phyloP scores from a whole-genome alignment of 1,140 invertebrate genomes.

The Acromyrmex charruanus region DNA sequence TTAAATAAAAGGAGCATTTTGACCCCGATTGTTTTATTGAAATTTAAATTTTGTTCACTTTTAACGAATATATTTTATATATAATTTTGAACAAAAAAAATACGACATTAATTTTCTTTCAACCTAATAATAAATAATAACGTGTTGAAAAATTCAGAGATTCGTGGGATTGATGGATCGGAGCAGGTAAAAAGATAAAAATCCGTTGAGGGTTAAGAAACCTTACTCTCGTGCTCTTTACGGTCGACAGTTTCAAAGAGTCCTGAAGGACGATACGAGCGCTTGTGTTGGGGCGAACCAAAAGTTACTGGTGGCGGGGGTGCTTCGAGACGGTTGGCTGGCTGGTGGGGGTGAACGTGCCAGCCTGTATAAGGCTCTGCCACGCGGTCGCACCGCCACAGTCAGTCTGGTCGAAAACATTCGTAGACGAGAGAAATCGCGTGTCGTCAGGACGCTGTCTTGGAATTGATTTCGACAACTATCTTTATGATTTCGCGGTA shows the following conservation, averaged over 20 bases:
- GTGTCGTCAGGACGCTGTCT: not conserved
- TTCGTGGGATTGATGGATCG: not conserved
- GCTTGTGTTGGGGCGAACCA: constrained; percentile 8
- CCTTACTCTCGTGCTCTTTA: constrained; percentile 9
- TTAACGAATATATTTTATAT: too few species aligned
- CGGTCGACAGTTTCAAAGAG: not conserved
- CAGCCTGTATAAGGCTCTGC: constrained; percentile 81
- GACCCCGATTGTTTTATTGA: too few species aligned
- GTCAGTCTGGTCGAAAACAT: constrained; percentile 81
- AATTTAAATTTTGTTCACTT: too few species aligned
- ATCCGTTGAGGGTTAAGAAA: constrained; percentile 5
- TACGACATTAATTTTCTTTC: too few species aligned
- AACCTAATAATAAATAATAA: not conserved
- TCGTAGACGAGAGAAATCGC: constrained; percentile 27
- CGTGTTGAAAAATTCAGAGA: not conserved
- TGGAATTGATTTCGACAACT: not conserved
- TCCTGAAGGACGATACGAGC: constrained; percentile 18
- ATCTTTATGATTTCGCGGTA: not conserved
- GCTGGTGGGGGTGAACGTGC: constrained; percentile 78
- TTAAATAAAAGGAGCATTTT: too few species aligned
- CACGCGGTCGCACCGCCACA: constrained; percentile 79
- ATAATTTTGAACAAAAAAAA: too few species aligned
- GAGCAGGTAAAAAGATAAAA: not conserved
- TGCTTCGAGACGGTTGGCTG: constrained; percentile 31
- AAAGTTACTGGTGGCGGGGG: constrained; percentile 29